Conservation (phyloP, 2,888 invertebrate species). For the Andrena minutula region DNA sequence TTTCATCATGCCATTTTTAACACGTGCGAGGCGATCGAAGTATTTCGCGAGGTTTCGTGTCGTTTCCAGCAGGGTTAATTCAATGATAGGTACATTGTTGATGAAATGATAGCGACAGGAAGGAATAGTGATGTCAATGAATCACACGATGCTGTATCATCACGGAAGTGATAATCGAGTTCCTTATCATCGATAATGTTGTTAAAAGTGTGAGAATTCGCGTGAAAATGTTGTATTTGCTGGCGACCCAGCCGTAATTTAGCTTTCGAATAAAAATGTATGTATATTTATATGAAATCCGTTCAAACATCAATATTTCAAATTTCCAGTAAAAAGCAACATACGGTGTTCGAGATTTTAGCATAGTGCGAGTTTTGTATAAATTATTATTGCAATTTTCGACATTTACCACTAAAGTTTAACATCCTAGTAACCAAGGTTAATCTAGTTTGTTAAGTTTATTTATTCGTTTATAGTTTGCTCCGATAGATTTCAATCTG, state of each 20-base stretch:
- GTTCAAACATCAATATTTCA: too few species aligned
- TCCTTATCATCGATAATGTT: neutral
- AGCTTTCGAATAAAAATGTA: too few species aligned
- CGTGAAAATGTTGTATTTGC: neutral
- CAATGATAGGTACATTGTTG: neutral
- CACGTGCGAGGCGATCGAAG: neutral
- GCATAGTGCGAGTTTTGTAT: too few species aligned
- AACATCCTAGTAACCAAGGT: too few species aligned
- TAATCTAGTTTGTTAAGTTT: too few species aligned
- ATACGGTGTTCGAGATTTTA: too few species aligned
- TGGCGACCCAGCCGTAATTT: neutral
- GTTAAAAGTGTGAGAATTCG: neutral
- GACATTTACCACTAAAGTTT: too few species aligned
- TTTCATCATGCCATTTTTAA: neutral
- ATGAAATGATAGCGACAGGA: neutral
- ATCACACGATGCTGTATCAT: slow-evolving; percentile 15
- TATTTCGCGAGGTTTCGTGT: neutral
- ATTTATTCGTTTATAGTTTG: neutral
- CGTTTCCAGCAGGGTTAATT: neutral
- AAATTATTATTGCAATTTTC: too few species aligned
- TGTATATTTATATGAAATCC: too few species aligned
- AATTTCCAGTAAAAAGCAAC: too few species aligned
- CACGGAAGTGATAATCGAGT: neutral
- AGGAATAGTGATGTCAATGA: slow-evolving; percentile 10
- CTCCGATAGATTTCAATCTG: neutral